Conservation (phyloP, 64 coral and sea anemone genomes). For the Dendrophyllia cribrosa region DNA sequence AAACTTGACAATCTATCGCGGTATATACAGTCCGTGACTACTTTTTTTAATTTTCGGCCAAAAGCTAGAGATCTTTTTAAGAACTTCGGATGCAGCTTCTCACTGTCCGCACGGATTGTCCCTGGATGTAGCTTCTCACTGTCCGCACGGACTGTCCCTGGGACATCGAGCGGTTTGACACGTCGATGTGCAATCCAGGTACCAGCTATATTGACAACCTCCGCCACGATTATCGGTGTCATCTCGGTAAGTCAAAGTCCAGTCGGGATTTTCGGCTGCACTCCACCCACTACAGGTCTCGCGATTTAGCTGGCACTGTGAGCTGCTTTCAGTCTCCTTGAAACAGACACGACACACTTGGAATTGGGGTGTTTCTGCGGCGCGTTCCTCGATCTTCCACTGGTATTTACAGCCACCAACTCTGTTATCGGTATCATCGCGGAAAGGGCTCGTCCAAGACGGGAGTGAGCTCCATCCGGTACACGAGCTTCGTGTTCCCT, state of each 20-base stretch:
- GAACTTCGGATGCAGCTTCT: too few species aligned
- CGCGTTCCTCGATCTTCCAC: constrained; percentile 49
- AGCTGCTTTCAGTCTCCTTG: constrained; percentile 72
- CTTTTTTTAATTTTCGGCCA: too few species aligned
- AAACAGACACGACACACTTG: constrained; percentile 57
- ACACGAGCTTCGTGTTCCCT: constrained; percentile 44
- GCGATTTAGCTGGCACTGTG: constrained; percentile 62
- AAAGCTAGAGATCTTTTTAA: too few species aligned
- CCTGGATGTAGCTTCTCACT: too few species aligned
- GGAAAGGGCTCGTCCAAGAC: constrained; percentile 43
- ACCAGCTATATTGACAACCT: constrained; percentile 59
- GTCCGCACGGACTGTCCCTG: too few species aligned
- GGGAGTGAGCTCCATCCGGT: constrained; percentile 50
- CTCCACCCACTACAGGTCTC: constrained; percentile 65
- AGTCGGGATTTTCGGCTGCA: neutral
- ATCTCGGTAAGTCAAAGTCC: constrained; percentile 67
- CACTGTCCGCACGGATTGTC: too few species aligned
- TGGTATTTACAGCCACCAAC: constrained; percentile 52
- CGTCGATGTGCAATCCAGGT: constrained; percentile 37
- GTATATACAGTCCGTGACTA: too few species aligned
- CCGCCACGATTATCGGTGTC: constrained; percentile 74
- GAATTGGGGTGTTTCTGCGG: too few species aligned
- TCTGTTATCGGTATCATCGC: constrained; percentile 64
- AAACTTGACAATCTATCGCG: too few species aligned
- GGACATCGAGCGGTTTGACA: too few species aligned